Evolutionary conservation across 2,113 vertebrate genomes (phyloP).

Genomic region (Proteles cristata): DNA sequence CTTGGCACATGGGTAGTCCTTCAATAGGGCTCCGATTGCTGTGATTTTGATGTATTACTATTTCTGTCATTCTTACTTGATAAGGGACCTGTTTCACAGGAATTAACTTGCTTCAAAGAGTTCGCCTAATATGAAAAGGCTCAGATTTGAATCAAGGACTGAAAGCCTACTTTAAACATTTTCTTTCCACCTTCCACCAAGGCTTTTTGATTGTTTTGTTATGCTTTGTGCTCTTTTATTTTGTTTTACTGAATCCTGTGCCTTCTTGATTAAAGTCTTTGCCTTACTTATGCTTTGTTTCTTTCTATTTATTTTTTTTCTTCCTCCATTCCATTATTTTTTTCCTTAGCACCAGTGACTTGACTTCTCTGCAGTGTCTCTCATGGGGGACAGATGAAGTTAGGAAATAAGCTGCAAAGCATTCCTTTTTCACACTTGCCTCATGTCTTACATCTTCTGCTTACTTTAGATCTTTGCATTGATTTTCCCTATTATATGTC

Average conservation of each 20-base stretch:
- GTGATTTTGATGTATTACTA: neutral
- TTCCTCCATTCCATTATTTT: neutral
- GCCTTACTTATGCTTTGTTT: neutral
- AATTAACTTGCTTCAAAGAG: neutral
- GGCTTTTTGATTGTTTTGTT: neutral
- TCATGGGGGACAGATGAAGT: neutral
- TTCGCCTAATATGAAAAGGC: neutral
- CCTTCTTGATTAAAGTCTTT: neutral
- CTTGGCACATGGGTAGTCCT: neutral
- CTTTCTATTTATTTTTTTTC: neutral
- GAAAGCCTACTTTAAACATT: neutral
- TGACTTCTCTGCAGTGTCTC: neutral
- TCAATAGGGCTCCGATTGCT: neutral
- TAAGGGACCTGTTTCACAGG: neutral
- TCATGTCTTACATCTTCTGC: neutral
- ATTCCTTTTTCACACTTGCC: neutral
- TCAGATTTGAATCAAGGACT: neutral
- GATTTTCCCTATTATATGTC: neutral
- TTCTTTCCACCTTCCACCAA: neutral
- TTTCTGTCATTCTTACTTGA: neutral
- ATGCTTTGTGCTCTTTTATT: neutral
- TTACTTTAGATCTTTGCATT: neutral
- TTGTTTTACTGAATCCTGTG: neutral
- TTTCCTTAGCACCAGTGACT: neutral
- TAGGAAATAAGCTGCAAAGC: neutral